These are phyloP conservation scores for Labroides dimidiatus DNA, from an alignment of 2,797 vertebrate genomes.

Conservation along the genomic window DNA sequence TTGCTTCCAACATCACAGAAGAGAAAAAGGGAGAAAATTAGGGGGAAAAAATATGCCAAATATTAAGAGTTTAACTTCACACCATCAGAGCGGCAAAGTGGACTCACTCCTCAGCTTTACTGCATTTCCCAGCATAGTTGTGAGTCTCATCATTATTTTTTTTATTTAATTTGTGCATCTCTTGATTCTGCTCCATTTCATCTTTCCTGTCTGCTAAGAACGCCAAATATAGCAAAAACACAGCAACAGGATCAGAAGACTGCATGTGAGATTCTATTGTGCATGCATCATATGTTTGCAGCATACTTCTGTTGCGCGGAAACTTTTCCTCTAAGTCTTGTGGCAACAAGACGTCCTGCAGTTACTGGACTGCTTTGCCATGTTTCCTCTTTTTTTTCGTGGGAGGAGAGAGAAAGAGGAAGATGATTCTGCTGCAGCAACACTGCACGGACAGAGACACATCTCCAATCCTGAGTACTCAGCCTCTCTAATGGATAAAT, in stretches of 20 bases:
- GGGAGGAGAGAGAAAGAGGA: slow-evolving; percentile 48
- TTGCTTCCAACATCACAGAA: slow-evolving; percentile 6
- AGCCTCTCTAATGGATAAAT: slow-evolving; percentile 62
- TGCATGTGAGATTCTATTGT: background rate
- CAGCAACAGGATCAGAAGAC: slow-evolving; percentile 2
- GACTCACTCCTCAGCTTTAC: slow-evolving; percentile 47
- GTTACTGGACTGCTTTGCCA: slow-evolving; percentile 73
- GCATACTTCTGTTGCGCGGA: slow-evolving; percentile 18
- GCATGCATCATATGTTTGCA: slow-evolving; percentile 7
- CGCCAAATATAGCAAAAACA: slow-evolving; percentile 31
- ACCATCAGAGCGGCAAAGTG: slow-evolving; percentile 36
- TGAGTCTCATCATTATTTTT: slow-evolving; percentile 21
- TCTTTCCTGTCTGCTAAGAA: slow-evolving; percentile 25
- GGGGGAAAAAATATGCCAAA: slow-evolving; percentile 30
- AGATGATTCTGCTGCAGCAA: slow-evolving; percentile 47
- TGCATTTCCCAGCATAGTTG: slow-evolving; percentile 51
- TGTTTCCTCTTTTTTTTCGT: slow-evolving; percentile 59
- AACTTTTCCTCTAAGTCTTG: slow-evolving; percentile 28
- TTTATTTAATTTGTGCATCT: slow-evolving; percentile 27
- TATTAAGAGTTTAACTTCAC: slow-evolving; percentile 70
- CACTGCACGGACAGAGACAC: slow-evolving; percentile 48
- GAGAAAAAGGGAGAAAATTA: slow-evolving; percentile 13
- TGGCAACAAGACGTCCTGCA: slow-evolving; percentile 48
- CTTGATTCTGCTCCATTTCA: slow-evolving; percentile 19
- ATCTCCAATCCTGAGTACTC: slow-evolving; percentile 50